These are phyloP conservation scores for Coelopa pilipes DNA, from an alignment of 2,888 invertebrate genomes.

Conservation along the genomic window DNA sequence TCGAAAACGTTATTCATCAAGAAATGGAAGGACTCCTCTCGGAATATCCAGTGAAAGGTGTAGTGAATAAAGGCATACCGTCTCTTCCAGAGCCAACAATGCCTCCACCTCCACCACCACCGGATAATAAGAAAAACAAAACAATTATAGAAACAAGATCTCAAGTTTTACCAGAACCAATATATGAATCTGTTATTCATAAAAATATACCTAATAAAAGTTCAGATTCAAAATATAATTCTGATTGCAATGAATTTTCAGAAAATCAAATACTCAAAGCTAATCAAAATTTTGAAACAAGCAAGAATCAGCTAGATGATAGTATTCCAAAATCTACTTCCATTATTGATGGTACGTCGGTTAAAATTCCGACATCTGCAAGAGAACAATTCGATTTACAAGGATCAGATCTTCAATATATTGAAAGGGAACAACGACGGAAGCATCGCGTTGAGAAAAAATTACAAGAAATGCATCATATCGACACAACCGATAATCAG, in stretches of 20 bases:
- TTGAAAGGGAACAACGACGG: constrained; percentile 81
- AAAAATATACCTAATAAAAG: constrained; percentile 65
- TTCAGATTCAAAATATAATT: neutral
- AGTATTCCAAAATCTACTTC: neutral
- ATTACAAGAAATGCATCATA: constrained; percentile 81
- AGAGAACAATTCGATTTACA: constrained; percentile 14
- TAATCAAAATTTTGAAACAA: neutral
- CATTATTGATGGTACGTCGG: neutral
- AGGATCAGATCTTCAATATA: constrained; percentile 59
- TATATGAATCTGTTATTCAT: constrained; percentile 86
- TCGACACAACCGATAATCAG: constrained; percentile 61
- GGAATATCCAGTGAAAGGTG: constrained; percentile 21
- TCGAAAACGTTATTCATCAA: constrained; percentile 31
- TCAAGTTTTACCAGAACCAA: constrained; percentile 73
- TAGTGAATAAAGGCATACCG: constrained; percentile 66
- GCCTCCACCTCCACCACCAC: constrained; percentile 77
- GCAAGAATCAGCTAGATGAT: neutral
- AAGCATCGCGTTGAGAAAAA: constrained; percentile 88
- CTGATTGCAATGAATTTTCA: neutral
- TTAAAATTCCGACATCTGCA: constrained; percentile 16
- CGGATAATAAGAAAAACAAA: neutral
- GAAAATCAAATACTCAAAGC: neutral
- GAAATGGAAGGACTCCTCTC: constrained; percentile 26
- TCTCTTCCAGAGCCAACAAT: constrained; percentile 82
- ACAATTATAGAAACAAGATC: neutral